These are phyloP conservation scores for Palaemon carinicauda DNA, from an alignment of 1,140 invertebrate genomes.

Conservation along the genomic window DNA sequence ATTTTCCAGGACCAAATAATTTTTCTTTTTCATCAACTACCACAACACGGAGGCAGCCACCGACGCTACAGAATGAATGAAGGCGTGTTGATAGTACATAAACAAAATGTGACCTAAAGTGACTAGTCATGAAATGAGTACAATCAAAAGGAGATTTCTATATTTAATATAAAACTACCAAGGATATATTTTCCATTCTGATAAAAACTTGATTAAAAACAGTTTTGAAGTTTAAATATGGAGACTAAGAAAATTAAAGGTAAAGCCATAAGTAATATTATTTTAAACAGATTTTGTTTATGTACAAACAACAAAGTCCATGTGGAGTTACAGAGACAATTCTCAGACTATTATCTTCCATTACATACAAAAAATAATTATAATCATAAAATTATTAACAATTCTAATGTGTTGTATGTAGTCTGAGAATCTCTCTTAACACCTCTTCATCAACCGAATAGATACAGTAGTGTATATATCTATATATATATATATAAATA, in stretches of 20 bases:
- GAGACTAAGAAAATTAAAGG: not conserved
- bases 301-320: conserved; percentile 16
- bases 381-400: not conserved
- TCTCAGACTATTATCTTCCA: conserved; percentile 30
- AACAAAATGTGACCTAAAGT: not conserved
- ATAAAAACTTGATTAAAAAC: too few species aligned
- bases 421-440: conserved; percentile 48
- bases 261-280: not conserved
- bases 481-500: conserved; percentile 36
- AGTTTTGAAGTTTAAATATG: not conserved
- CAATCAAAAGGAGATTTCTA: not conserved
- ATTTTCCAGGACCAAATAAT: conserved; percentile 2
- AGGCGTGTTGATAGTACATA: conserved; percentile 9
- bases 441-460: conserved; percentile 43
- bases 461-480: not conserved
- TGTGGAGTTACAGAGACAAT: conserved; percentile 2
- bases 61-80: conserved; percentile 35
- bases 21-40: conserved; percentile 31
- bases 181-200: too few species aligned
- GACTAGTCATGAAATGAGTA: not conserved
- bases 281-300: not conserved
- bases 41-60: conserved; percentile 50
- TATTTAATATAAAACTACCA: not conserved
- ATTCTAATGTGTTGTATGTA: not conserved
- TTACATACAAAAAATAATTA: not conserved